phyloP scores from a whole-genome alignment of 2,888 invertebrate species.

The Cerastis leucographa region DNA sequence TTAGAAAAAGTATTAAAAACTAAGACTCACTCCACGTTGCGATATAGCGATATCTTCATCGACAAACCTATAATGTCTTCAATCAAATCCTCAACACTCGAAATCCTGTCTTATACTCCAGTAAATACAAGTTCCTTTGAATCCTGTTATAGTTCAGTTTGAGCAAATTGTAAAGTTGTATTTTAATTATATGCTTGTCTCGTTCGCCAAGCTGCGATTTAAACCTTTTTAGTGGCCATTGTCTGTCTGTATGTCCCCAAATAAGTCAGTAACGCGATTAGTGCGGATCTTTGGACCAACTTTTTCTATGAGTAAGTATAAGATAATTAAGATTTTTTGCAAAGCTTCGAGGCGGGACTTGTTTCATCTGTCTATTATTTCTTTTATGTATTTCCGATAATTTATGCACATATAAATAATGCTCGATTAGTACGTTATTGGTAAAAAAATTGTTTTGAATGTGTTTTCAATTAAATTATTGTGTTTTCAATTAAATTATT shows the following conservation, averaged over 20 bases:
- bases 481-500: conserved; percentile 34
- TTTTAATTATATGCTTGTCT: conserved; percentile 85
- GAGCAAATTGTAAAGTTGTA: conserved; percentile 64
- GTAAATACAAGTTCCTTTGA: conserved; percentile 37
- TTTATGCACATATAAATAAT: conserved; percentile 58
- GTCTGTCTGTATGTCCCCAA: conserved; percentile 77
- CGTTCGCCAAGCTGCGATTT: conserved; percentile 83
- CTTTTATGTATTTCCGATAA: conserved; percentile 32
- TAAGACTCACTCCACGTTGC: conserved; percentile 60
- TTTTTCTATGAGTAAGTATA: conserved; percentile 54
- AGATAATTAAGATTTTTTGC: conserved; percentile 52
- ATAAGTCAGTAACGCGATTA: conserved; percentile 74
- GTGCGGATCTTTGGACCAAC: conserved; percentile 65
- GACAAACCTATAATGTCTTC: conserved; percentile 50
- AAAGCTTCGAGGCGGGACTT: conserved; percentile 1
- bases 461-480: conserved; percentile 34
- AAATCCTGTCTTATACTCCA: conserved; percentile 54
- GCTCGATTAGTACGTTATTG: conserved; percentile 25
- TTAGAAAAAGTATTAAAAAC: conserved; percentile 66
- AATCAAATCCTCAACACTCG: conserved; percentile 15
- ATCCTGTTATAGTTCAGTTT: conserved; percentile 39
- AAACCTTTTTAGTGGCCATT: conserved; percentile 86
- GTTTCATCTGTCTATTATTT: conserved; percentile 37
- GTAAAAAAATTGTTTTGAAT: conserved; percentile 50
- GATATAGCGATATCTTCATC: conserved; percentile 61